phyloP scores from a whole-genome alignment of 2,888 invertebrate species.

The Marronus borbonicus region DNA sequence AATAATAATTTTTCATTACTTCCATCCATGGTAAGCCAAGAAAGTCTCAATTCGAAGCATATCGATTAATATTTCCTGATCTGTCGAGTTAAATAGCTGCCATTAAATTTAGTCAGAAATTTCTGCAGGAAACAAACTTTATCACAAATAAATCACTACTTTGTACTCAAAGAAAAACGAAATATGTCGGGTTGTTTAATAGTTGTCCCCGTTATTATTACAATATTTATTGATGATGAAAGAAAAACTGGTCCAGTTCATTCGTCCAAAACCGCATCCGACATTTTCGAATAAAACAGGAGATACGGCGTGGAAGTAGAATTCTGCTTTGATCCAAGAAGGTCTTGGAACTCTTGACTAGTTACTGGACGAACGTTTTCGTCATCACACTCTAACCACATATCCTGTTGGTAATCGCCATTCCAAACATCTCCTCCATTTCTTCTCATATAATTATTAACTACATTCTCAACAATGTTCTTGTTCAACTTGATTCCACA shows the following conservation, averaged over 20 bases:
- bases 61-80: slow-evolving; percentile 8
- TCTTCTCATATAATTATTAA: slow-evolving; percentile 63
- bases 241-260: slow-evolving; percentile 31
- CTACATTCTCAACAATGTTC: slow-evolving; percentile 65
- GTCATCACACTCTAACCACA: slow-evolving; percentile 92
- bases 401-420: slow-evolving; percentile 63
- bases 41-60: slow-evolving; percentile 6
- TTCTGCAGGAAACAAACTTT: slow-evolving; percentile 41
- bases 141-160: slow-evolving; percentile 54
- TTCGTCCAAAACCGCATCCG: slow-evolving; percentile 31
- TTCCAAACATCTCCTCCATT: slow-evolving; percentile 53
- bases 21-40: no score
- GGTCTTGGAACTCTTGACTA: slow-evolving; percentile 83
- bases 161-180: slow-evolving; percentile 52
- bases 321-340: slow-evolving; percentile 81
- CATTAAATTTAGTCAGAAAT: slow-evolving; percentile 36
- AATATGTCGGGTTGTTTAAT: slow-evolving; percentile 22
- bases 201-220: neutral
- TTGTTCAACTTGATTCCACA: slow-evolving; percentile 73
- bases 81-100: slow-evolving; percentile 21
- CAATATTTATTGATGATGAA: neutral
- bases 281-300: slow-evolving; percentile 80
- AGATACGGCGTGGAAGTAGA: slow-evolving; percentile 90
- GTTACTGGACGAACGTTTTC: slow-evolving; percentile 87
- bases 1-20: no score